Percentiles rank a stretch among this genome's conserved stretches.
Evolutionary conservation across 2,797 vertebrate species (phyloP).

Genomic region (Oophaga sylvatica): DNA sequence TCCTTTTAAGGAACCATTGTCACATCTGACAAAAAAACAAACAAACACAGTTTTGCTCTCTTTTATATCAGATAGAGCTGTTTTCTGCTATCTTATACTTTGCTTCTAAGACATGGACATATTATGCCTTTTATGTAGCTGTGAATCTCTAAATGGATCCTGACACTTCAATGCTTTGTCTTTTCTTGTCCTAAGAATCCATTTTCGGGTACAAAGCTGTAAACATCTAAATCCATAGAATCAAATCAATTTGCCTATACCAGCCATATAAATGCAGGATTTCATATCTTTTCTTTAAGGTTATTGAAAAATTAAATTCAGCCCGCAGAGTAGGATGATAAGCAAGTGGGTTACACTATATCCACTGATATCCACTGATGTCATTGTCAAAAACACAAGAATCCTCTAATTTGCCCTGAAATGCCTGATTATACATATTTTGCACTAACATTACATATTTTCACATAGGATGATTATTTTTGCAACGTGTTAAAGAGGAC

Average conservation of each 20-base stretch:
- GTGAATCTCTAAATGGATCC: neutral
- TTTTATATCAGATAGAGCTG: neutral
- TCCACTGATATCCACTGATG: too few species aligned
- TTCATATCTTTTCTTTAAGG: too few species aligned
- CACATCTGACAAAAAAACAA: neutral
- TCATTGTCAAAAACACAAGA: too few species aligned
- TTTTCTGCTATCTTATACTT: neutral
- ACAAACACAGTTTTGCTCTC: neutral
- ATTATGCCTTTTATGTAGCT: neutral
- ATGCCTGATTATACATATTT: too few species aligned
- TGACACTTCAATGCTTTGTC: neutral
- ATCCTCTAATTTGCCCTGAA: too few species aligned
- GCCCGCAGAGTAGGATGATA: too few species aligned
- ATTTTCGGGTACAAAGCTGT: neutral
- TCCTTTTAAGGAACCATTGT: neutral
- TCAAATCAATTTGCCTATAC: neutral
- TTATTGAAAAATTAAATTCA: too few species aligned
- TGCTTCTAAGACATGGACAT: neutral
- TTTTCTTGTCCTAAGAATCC: neutral
- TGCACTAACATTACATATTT: too few species aligned
- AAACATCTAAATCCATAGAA: neutral
- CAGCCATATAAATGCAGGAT: neutral
- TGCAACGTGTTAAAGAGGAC: too few species aligned
- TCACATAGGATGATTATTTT: too few species aligned
- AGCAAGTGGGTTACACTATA: too few species aligned